Conservation (phyloP, 2,113 vertebrate species). For the Hippocampus barbouri region DNA sequence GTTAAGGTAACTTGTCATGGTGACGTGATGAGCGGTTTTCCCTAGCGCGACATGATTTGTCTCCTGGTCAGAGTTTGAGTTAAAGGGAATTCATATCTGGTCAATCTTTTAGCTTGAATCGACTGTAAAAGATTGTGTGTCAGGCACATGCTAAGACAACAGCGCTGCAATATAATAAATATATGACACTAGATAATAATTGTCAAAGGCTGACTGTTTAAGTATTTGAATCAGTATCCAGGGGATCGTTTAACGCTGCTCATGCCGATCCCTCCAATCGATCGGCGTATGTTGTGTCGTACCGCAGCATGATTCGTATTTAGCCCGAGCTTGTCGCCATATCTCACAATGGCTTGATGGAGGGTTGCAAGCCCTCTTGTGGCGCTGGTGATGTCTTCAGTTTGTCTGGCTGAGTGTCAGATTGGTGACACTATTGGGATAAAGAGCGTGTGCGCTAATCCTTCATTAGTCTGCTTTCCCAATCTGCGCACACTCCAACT, state of each 20-base stretch:
- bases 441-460: conserved; percentile 53
- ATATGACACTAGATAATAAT: background rate
- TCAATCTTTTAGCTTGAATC: background rate
- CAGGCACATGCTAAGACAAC: background rate
- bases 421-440: conserved; percentile 31
- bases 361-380: background rate
- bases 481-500: conserved; percentile 30
- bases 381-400: conserved; percentile 24
- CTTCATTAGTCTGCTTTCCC: conserved; percentile 62
- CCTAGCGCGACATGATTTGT: background rate
- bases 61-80: background rate
- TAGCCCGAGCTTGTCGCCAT: background rate
- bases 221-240: background rate
- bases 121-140: background rate
- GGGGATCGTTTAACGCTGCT: background rate
- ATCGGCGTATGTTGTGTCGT: background rate
- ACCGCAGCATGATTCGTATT: background rate
- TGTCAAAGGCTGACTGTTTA: background rate
- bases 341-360: background rate
- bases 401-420: conserved; percentile 30
- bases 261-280: background rate
- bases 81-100: background rate
- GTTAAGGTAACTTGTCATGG: background rate
- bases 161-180: background rate
- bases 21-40: background rate